Base-by-base conservation (phyloP, 2,113 vertebrate species). In the Ellobius talpinus region DNA sequence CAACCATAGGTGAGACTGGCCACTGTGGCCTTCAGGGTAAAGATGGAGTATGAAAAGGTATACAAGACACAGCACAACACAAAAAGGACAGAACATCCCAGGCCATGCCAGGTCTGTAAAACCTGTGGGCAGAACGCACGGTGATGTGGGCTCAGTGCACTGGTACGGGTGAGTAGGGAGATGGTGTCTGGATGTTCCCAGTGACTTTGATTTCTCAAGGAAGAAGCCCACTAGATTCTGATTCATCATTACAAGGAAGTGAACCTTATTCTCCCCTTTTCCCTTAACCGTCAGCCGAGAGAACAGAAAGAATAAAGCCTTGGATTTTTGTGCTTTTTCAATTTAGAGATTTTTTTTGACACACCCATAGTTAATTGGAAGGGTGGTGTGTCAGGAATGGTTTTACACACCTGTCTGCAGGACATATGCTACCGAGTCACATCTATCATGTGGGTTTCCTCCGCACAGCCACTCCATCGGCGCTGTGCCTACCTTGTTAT, bases 401-500 rank as follows among this genome's bases (percentile, higher is more conserved):
- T 55, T 78, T 36, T 47, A 33, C n/a, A n/a, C 47, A 14, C n/a
- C 52, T 63, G 7, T 26, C 82, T 73, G 29, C 7, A 23, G 58
- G 61, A 23, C 2, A 16, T 58, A 9, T 0, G 1, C 19, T 10
- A 29, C n/a, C 77, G 70, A 45, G n/a, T 31, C 29, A 78, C 33
- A 11, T 19, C 17, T 19, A 19, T 58, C 55, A 58, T 58, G 55
- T 3, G 13, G 66, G 24, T 63, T 89, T 36, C 78, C 7, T 24
- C 2, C 0, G 2, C 21, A 68, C 5, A 90, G 82, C 8, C 87
- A n/a, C 66, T 0, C 21, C 10, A 3, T 33, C 42, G 4, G 13
- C 85, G 1, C 8, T 1, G 50, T 16, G 2, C 91, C 87, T 97
- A 99, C 99, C 99, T 99, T 99, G 96, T 99, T 99, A 97, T 99